phyloP scores from a whole-genome alignment of 2,797 vertebrate genomes.

The Allobates femoralis region DNA sequence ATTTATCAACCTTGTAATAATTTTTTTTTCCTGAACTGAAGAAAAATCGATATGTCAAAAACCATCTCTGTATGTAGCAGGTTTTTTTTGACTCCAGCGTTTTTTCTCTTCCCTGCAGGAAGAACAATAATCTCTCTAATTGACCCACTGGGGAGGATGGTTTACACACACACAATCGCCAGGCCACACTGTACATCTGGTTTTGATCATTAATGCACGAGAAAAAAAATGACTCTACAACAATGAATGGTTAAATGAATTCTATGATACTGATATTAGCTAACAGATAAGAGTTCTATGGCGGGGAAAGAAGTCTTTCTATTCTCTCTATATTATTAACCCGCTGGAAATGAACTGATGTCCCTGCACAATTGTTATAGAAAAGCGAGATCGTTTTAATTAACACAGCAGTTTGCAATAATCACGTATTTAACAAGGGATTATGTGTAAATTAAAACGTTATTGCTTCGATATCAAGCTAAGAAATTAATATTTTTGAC shows the following conservation, averaged over 20 bases:
- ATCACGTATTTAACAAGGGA: slow-evolving; percentile 59
- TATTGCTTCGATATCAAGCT: slow-evolving; percentile 31
- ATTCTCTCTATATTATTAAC: slow-evolving; percentile 1
- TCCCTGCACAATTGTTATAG: not conserved
- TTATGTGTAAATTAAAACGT: slow-evolving; percentile 58
- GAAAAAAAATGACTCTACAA: slow-evolving; percentile 65
- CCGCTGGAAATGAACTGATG: slow-evolving; percentile 9
- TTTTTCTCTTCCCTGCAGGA: slow-evolving; percentile 93
- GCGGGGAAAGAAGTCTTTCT: not conserved
- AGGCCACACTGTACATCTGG: slow-evolving; percentile 90
- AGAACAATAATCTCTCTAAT: slow-evolving; percentile 99
- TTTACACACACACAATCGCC: slow-evolving; percentile 76
- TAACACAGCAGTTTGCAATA: slow-evolving; percentile 51
- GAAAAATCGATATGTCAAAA: slow-evolving; percentile 92
- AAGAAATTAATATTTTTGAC: slow-evolving; percentile 3
- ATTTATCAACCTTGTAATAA: slow-evolving; percentile 75
- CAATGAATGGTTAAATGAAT: slow-evolving; percentile 65
- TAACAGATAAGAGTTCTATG: not conserved
- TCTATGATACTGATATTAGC: slow-evolving; percentile 1
- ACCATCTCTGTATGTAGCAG: slow-evolving; percentile 87
- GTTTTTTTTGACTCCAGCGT: slow-evolving; percentile 73
- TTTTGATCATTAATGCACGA: slow-evolving; percentile 86
- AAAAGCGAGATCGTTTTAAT: slow-evolving; percentile 54
- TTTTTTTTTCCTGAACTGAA: slow-evolving; percentile 74
- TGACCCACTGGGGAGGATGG: slow-evolving; percentile 97